Evolutionary conservation across 2,797 vertebrate species (phyloP).

Genomic region (Peromyscus attwateri): DNA sequence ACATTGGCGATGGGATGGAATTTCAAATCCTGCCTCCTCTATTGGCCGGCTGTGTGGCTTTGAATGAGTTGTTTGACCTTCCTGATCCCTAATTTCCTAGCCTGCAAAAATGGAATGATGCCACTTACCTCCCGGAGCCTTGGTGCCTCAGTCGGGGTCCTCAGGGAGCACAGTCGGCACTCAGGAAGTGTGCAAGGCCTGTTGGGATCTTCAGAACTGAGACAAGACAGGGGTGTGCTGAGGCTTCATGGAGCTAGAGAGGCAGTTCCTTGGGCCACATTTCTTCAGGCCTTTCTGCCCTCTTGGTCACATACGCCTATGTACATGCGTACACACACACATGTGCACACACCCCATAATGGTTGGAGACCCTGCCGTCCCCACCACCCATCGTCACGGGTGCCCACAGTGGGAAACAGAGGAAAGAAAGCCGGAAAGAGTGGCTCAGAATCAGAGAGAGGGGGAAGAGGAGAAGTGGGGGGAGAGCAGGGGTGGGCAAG

Average conservation of each 20-base stretch:
- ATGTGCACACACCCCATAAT: no score
- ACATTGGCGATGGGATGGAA: neutral
- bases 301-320: neutral
- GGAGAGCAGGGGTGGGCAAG: neutral
- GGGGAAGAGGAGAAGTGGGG: neutral
- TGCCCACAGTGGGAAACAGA: neutral
- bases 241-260: fast-evolving
- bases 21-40: conserved; percentile 10
- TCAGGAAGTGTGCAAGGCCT: neutral
- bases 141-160: neutral
- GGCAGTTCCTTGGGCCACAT: neutral
- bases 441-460: neutral
- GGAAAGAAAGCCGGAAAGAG: neutral
- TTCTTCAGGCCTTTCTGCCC: neutral
- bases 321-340: neutral
- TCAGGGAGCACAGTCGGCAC: neutral
- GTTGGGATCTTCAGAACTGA: neutral
- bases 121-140: neutral
- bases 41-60: conserved; percentile 3
- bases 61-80: conserved; percentile 33
- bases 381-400: neutral
- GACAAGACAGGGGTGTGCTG: neutral
- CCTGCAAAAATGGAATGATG: neutral
- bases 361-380: neutral
- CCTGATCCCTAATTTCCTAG: conserved; percentile 52